phyloP scores from a whole-genome alignment of 2,797 vertebrate genomes.

The Aotus griseimembra region DNA sequence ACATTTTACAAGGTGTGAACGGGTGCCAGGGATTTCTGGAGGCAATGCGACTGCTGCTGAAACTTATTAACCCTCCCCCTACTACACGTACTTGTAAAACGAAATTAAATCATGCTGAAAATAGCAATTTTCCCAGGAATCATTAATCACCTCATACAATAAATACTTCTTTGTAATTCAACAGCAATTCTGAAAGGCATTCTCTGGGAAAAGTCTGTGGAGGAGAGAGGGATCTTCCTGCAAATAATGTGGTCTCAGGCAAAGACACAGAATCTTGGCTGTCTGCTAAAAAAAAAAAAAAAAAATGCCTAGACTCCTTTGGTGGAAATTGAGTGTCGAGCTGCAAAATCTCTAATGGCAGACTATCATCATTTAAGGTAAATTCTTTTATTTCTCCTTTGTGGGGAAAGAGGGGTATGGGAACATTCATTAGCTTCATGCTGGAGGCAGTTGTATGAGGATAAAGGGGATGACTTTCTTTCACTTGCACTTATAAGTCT shows the following conservation, averaged over 20 bases:
- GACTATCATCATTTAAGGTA: constrained; percentile 85
- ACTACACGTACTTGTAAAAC: constrained; percentile 80
- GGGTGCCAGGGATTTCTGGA: constrained; percentile 62
- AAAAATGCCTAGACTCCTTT: constrained; percentile 80
- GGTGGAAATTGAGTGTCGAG: constrained; percentile 78
- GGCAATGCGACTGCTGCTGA: constrained; percentile 58
- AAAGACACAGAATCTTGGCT: constrained; percentile 83
- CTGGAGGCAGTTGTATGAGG: neutral
- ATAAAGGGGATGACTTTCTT: constrained; percentile 23
- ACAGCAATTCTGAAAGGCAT: constrained; percentile 89
- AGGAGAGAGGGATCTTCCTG: constrained; percentile 86
- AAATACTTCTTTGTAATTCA: constrained; percentile 92
- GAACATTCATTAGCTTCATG: neutral
- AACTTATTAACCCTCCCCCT: constrained; percentile 79
- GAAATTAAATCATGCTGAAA: constrained; percentile 88
- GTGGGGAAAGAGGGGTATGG: constrained; percentile 9
- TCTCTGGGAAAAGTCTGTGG: constrained; percentile 89
- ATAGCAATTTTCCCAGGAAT: constrained; percentile 89
- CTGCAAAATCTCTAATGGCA: constrained; percentile 83
- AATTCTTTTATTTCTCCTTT: constrained; percentile 72
- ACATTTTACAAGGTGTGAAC: constrained; percentile 63
- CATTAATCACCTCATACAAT: constrained; percentile 91
- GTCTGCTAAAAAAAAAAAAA: constrained; percentile 76
- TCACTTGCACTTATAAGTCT: neutral
- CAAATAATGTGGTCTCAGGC: constrained; percentile 85